A percentile compares a stretch with the other conserved stretches of the same genome.
Evolutionary conservation across 2,888 invertebrate genomes (phyloP).

Genomic region (Agrilus mali): DNA sequence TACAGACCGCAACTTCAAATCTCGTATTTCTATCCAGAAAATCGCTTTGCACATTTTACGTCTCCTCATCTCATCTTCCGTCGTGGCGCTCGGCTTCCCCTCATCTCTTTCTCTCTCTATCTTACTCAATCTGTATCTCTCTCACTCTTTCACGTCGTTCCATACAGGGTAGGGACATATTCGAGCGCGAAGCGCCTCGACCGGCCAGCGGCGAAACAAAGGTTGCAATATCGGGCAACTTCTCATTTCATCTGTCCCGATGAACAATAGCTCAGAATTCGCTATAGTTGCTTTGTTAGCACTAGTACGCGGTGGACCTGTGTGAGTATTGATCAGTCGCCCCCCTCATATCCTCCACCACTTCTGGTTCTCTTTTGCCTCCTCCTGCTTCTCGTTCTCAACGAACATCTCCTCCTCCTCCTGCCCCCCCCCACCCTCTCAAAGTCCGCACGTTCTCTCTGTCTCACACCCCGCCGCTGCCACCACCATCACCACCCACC

Average conservation of each 20-base stretch:
- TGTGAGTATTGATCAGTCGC: constrained; percentile 37
- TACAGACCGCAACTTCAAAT: no score
- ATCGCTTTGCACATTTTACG: no score
- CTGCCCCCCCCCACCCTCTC: constrained; percentile 7
- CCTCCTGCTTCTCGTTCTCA: constrained; percentile 12
- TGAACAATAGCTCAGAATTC: constrained; percentile 38
- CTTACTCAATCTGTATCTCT: constrained; percentile 1
- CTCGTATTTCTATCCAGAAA: no score
- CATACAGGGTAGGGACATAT: no score
- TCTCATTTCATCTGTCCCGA: constrained; percentile 36
- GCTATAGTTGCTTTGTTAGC: constrained; percentile 39
- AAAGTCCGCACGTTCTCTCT: constrained; percentile 9
- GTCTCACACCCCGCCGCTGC: constrained; percentile 9
- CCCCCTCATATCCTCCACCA: constrained; percentile 8
- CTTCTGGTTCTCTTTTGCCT: constrained; percentile 3
- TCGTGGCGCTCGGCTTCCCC: constrained; percentile 4
- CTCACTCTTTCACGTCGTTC: background rate
- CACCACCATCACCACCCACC: constrained; percentile 22
- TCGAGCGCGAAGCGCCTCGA: no score
- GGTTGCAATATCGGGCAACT: constrained; percentile 27
- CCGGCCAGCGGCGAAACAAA: constrained; percentile 10
- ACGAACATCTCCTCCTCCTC: constrained; percentile 12
- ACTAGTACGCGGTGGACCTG: constrained; percentile 36
- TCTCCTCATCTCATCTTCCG: background rate
- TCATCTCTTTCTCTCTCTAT: constrained; percentile 7